Conservation (phyloP, 2,888 invertebrate species). For the Carabus problematicus region DNA sequence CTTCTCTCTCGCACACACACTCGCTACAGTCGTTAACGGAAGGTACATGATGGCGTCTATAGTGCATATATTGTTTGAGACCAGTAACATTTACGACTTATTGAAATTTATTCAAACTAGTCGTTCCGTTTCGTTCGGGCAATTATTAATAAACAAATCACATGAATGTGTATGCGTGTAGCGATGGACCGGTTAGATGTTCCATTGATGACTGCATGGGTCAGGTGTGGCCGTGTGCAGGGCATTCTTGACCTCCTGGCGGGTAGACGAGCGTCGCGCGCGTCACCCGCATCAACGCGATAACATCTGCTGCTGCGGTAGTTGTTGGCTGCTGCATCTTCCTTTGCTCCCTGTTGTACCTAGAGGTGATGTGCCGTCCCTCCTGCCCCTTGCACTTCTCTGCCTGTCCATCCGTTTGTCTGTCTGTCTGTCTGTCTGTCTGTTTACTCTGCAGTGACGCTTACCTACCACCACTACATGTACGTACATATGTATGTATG, state of each 20-base stretch:
- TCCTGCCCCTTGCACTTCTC: background rate
- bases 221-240: slow-evolving; percentile 1
- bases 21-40: too few species aligned
- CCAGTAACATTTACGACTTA: too few species aligned
- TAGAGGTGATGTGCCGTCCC: background rate
- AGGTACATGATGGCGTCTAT: too few species aligned
- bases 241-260: slow-evolving; percentile 11
- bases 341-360: background rate
- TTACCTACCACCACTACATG: background rate
- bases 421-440: slow-evolving; percentile 6
- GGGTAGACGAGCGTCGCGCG: background rate
- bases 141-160: slow-evolving; percentile 28
- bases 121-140: slow-evolving; percentile 19
- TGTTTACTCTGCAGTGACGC: background rate
- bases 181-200: slow-evolving; percentile 3
- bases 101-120: background rate
- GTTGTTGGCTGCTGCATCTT: background rate
- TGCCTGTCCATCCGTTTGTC: background rate
- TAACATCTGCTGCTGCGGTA: background rate
- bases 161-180: slow-evolving; percentile 4
- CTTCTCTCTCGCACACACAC: too few species aligned
- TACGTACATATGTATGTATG: background rate
- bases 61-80: slow-evolving; percentile 6
- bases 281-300: slow-evolving; percentile 12
- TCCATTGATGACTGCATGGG: slow-evolving; percentile 2